These are phyloP conservation scores for Cacatua alba DNA, from an alignment of 2,113 vertebrate genomes.

Conservation along the genomic window DNA sequence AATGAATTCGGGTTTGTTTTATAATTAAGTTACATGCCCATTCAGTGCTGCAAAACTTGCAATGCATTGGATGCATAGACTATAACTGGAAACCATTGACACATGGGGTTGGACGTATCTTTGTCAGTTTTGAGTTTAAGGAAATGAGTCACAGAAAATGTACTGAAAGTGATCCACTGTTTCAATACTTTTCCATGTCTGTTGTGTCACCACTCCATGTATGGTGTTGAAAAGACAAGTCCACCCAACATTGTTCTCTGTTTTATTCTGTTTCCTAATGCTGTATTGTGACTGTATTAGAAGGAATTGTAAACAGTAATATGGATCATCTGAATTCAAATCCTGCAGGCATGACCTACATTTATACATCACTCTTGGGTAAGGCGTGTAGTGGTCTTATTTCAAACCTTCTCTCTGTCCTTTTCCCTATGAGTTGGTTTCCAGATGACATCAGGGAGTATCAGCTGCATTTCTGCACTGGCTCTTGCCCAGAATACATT, in stretches of 20 bases:
- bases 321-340: background rate
- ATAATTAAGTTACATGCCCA: background rate
- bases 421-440: background rate
- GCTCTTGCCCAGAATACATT: background rate
- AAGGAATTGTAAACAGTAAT: background rate
- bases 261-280: background rate
- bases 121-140: background rate
- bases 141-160: background rate
- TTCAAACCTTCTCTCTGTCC: background rate
- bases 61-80: background rate
- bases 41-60: background rate
- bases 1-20: background rate
- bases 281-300: background rate
- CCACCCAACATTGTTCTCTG: background rate
- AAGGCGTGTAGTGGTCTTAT: background rate
- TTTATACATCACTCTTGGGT: background rate
- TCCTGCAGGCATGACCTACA: background rate
- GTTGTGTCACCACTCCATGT: background rate
- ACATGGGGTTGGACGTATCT: background rate
- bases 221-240: background rate
- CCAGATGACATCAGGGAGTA: background rate
- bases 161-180: background rate
- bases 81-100: background rate
- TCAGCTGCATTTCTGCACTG: background rate
- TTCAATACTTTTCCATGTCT: background rate